Conservation (phyloP, 2,888 invertebrate genomes). For the Drosophila lacicola region DNA sequence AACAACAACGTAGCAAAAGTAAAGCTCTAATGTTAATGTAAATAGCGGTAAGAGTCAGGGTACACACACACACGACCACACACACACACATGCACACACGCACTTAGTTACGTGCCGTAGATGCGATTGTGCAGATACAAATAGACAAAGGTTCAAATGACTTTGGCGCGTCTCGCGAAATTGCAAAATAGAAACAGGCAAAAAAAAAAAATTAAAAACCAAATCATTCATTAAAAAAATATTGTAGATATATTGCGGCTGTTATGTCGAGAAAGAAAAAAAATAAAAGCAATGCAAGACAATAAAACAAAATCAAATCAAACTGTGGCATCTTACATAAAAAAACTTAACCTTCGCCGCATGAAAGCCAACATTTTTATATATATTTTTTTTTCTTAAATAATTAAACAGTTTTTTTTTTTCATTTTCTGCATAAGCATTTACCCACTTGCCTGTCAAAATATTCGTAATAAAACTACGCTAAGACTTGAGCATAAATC, state of each 20-base stretch:
- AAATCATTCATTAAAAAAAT: constrained; percentile 66
- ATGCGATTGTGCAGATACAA: constrained; percentile 66
- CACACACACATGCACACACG: constrained; percentile 36
- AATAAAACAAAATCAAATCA: constrained; percentile 67
- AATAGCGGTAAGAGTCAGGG: constrained; percentile 76
- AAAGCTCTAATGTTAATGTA: constrained; percentile 80
- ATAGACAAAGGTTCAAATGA: constrained; percentile 66
- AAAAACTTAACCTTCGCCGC: constrained; percentile 68
- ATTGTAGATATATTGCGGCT: constrained; percentile 42
- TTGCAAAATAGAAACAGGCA: constrained; percentile 46
- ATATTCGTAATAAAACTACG: constrained; percentile 16
- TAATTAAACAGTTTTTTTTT: constrained; percentile 6
- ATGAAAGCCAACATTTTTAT: constrained; percentile 51
- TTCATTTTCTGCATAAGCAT: constrained; percentile 45
- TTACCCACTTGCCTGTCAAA: constrained; percentile 60
- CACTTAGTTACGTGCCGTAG: constrained; percentile 71
- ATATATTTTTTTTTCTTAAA: constrained; percentile 29
- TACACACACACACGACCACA: constrained; percentile 25
- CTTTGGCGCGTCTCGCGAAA: constrained; percentile 66
- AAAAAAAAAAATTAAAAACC: constrained; percentile 56
- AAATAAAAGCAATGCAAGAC: constrained; percentile 23
- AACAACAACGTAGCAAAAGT: constrained; percentile 49
- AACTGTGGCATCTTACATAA: constrained; percentile 78
- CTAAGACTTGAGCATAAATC: constrained; percentile 11
- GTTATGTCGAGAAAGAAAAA: constrained; percentile 36